Base-by-base conservation (phyloP, 2,797 vertebrate species). In the Pygocentrus nattereri region DNA sequence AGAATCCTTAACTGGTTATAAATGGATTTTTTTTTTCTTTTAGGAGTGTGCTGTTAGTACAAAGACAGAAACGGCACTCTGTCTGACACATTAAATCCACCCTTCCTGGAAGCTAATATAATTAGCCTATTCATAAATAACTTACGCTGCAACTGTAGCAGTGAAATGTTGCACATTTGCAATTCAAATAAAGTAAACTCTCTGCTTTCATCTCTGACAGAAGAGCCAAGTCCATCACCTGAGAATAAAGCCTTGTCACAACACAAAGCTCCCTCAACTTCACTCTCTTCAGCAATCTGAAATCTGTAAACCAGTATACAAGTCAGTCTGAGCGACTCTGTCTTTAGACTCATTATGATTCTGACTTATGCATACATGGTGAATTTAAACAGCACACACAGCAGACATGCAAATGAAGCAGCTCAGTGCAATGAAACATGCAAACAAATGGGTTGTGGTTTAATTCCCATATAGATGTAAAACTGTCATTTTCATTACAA, bases 191-290 rank as follows among this genome's bases (percentile, higher is more conserved):
- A 16, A 62, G 38, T 52, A 79, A 67, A 78, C 52, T 68, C 64
- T 4, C 41, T 13, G 21, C 70, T 83, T 83, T 83, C 54, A 83
- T 83, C 70, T 79, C 70, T 79, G 71, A 52, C 41, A 74, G 81
- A 79, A 64, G 31, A 83, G 69, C 54, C 72, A 47, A 69, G 70
- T 61, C 50, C 69, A 54, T 83, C 82, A 79, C 76, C 70, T 83
- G 82, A 83, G 82, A 83, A 83, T 79, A 79, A 69, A 79, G 50
- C 77, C 72, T 78, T 82, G 61, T 62, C 75, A 65, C 59, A 91
- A 52, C 31, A 69, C 30, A 52, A 49, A 56, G 11, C 23, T 58
- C 10, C 8, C 54, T 58, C 54, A 58, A 7, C 21, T 58, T 25
- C 8, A 58, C 5, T 58, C 49, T 50, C 50, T 19, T 54, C 19